Evolutionary conservation across 2,888 invertebrate species (phyloP).

Genomic region (Dicranocentrus wangi): DNA sequence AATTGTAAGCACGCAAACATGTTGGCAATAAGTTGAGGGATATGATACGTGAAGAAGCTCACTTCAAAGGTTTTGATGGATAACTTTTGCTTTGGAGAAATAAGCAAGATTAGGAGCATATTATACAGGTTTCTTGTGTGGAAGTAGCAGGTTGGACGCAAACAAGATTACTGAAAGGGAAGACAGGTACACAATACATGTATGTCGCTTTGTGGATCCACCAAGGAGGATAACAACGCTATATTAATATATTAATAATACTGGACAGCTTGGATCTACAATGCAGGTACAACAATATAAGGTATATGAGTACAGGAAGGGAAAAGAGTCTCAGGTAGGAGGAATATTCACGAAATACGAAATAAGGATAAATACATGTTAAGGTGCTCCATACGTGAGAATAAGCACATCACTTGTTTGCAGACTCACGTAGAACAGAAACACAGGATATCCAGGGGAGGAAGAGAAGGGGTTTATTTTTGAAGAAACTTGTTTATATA

Average conservation of each 20-base stretch:
- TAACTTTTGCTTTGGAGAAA: not conserved
- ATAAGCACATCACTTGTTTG: too few relatives aligned
- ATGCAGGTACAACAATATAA: too few relatives aligned
- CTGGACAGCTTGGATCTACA: not conserved
- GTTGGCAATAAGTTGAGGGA: not conserved
- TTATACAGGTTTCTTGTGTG: not conserved
- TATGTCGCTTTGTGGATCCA: not conserved
- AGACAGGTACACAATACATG: not conserved
- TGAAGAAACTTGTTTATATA: too few relatives aligned
- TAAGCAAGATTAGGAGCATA: not conserved
- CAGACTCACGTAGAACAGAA: too few relatives aligned
- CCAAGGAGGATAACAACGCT: not conserved
- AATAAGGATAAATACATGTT: too few relatives aligned
- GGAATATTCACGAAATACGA: not conserved
- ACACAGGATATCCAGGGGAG: not conserved
- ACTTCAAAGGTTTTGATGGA: not conserved
- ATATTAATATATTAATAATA: too few relatives aligned
- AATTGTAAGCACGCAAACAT: not conserved
- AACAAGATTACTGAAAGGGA: not conserved
- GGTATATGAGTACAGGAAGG: too few relatives aligned
- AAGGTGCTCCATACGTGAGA: too few relatives aligned
- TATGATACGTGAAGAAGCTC: not conserved
- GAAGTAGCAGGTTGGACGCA: not conserved
- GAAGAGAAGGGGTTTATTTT: too few relatives aligned
- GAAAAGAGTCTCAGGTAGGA: too few relatives aligned